Conservation (phyloP, 1,140 invertebrate species). For the Triops longicaudatus region DNA sequence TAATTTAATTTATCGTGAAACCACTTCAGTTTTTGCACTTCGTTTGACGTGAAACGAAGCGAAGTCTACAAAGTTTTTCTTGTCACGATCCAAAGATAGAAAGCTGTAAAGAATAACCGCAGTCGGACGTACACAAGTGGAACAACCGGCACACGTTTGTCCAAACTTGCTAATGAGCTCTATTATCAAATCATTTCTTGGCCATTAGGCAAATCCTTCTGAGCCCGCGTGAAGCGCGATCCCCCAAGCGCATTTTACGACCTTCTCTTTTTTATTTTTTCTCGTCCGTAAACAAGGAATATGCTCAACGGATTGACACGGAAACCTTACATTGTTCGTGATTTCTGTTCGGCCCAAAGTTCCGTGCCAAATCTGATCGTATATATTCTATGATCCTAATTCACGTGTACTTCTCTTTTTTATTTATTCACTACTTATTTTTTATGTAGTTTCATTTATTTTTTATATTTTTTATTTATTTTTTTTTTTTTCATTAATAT, state of each 20-base stretch:
- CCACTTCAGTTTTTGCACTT: too few relatives aligned
- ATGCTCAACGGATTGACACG: background rate
- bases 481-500: too few relatives aligned
- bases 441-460: too few relatives aligned
- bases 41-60: too few relatives aligned
- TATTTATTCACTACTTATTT: background rate
- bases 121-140: background rate
- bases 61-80: too few relatives aligned
- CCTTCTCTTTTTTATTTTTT: background rate
- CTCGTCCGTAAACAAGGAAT: background rate
- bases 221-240: background rate
- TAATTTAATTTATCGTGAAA: too few relatives aligned
- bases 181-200: conserved; percentile 16
- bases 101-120: background rate
- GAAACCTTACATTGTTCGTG: background rate
- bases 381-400: background rate
- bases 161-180: conserved; percentile 2
- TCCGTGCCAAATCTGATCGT: background rate
- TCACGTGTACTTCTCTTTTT: too few relatives aligned
- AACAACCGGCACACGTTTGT: background rate
- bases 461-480: too few relatives aligned
- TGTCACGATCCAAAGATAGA: too few relatives aligned
- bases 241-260: background rate
- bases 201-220: background rate
- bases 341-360: background rate